These are phyloP conservation scores for Sphinx pinastri DNA, from an alignment of 2,888 invertebrate species.

Conservation along the genomic window DNA sequence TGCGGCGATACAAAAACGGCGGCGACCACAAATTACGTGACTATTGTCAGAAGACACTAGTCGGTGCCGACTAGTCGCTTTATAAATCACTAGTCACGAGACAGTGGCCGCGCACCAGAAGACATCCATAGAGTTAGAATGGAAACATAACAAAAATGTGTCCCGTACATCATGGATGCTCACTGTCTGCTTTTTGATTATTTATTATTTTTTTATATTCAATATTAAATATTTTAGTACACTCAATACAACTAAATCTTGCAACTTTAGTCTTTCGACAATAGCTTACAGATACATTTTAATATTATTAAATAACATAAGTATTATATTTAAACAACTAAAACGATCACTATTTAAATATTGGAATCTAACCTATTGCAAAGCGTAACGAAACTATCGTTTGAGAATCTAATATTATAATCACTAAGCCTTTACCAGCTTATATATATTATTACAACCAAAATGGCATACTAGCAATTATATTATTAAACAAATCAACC, in stretches of 20 bases:
- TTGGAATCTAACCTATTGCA: conserved; percentile 67
- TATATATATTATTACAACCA: conserved; percentile 57
- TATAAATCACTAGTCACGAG: background rate
- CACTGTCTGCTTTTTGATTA: conserved; percentile 58
- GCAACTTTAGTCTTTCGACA: conserved; percentile 43
- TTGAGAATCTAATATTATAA: conserved; percentile 72
- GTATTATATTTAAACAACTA: conserved; percentile 55
- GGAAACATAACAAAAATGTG: conserved; percentile 52
- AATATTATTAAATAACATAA: conserved; percentile 50
- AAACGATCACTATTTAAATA: conserved; percentile 63
- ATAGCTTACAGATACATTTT: conserved; percentile 44
- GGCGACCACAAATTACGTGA: conserved; percentile 8
- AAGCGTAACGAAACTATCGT: conserved; percentile 73
- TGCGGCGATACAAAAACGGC: conserved; percentile 28
- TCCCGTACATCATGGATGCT: conserved; percentile 47
- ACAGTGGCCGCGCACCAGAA: conserved; percentile 26
- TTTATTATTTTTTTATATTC: conserved; percentile 54
- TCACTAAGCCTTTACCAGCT: conserved; percentile 71
- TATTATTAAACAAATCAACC: conserved; percentile 23
- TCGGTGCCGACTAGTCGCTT: background rate
- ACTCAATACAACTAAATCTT: conserved; percentile 52
- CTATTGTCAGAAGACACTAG: conserved; percentile 1
- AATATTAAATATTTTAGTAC: conserved; percentile 63
- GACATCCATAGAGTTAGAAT: conserved; percentile 47
- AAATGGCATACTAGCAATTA: conserved; percentile 45